Base-by-base conservation (phyloP, 2,797 vertebrate genomes). In the Nothura maculosa region DNA sequence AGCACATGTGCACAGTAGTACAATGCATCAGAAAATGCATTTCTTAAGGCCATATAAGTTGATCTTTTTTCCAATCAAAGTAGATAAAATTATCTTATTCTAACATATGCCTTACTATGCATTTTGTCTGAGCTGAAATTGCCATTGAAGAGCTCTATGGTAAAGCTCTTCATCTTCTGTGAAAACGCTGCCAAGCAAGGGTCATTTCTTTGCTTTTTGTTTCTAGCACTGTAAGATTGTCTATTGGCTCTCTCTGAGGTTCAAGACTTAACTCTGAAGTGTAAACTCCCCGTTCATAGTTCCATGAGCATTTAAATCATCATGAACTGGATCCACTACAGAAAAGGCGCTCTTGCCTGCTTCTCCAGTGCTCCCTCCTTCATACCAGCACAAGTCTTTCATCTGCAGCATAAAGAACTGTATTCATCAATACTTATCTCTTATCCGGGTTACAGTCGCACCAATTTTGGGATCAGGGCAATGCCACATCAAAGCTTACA, bases 401-500 rank as follows among this genome's bases (percentile, higher is more conserved):
- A 64, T 34, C 8, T 67, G 30, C 22, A 43, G 25, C 2, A 2
- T 4, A 7, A 12, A 58, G 22, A 47, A 34, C 10, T 27, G 4
- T 18, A 81, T 81, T 64, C 63, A 87, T 72, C 36, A 34, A 2
- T 52, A 38, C 24, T 30, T 43, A 78, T 32, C 60, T 48, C 14
- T 10, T 7, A 64, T 24, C 13, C 54, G 63, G 19, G 10, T 81
- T 80, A 82, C 80, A 47, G 6, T 30, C 1, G 10, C 19, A 70
- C 16, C 57, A 22, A 2, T 81, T 76, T 83, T 55, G 64, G n/a
- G 24, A n/a, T 64, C 9, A 74, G 28, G 80, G 77, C 40, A 40
- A 87, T 3, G 20, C 6, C n/a, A 75, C 27, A 36, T 16, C 25
- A 62, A 78, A 87, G 24, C 3, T 72, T 18, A 62, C 0, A 0